Conservation (phyloP, 2,113 vertebrate genomes). For the Amia ocellicauda region DNA sequence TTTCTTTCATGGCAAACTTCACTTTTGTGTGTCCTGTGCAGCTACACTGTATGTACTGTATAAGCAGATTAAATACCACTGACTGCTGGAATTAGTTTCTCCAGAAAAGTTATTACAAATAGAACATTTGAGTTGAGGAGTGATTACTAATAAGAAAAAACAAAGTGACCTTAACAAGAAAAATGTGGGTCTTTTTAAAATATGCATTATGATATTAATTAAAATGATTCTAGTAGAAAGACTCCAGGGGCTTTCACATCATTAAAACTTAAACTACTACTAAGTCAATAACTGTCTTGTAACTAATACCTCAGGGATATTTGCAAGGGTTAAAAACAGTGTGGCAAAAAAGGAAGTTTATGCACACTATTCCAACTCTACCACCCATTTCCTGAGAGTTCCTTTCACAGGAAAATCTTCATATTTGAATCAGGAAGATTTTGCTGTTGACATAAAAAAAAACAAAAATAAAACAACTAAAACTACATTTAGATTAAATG, state of each 20-base stretch:
- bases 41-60: too few species aligned
- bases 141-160: neutral
- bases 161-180: conserved; percentile 9
- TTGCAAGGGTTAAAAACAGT: conserved; percentile 26
- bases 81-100: too few species aligned
- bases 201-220: conserved; percentile 22
- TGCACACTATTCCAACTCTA: conserved; percentile 35
- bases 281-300: conserved; percentile 32
- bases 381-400: conserved; percentile 57
- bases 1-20: too few species aligned
- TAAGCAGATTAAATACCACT: too few species aligned
- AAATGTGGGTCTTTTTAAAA: conserved; percentile 19
- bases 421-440: conserved; percentile 40
- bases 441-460: conserved; percentile 52
- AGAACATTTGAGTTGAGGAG: neutral
- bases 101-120: too few species aligned
- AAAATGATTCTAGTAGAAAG: conserved; percentile 13
- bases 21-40: too few species aligned
- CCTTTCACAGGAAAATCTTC: conserved; percentile 50
- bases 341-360: conserved; percentile 17
- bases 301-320: conserved; percentile 34
- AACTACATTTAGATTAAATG: conserved; percentile 46
- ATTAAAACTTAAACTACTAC: conserved; percentile 29
- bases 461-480: too few species aligned
- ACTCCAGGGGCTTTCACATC: conserved; percentile 17